Base-by-base conservation (phyloP, 2,113 vertebrate genomes). In the Carassius gibelio region DNA sequence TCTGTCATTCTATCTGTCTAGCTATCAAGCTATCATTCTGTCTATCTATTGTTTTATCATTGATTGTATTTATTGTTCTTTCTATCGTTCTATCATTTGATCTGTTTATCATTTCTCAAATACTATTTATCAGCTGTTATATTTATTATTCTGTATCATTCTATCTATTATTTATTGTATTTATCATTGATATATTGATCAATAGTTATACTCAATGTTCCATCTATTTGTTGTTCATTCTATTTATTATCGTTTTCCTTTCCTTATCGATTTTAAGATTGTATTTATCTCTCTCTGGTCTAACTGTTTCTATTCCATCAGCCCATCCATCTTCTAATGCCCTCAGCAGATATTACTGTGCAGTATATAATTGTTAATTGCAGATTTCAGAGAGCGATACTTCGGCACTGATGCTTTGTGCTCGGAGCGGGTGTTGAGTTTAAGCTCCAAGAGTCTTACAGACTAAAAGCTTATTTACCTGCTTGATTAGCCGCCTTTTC, bases 381-480 rank as follows among this genome's bases (percentile, higher is more conserved):
- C 75, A 78, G 83, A 36, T 14, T 38, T 77, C 26, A 42, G 45
- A 85, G 52, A 68, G 71, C 17, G 50, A 74, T 23, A 57, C 26
- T 71, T 23, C 30, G 17, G 42, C 17, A 17, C 64, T 19, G 50
- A 30, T 55, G 75, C 75, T 76, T 81, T 81, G 80, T 69, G 62
- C 62, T 81, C 17, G 0, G 62, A 69, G 80, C 80, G 17, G 26
- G 80, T 69, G 80, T 30, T 68, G 45, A 52, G 45, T 81, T 68
- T 81, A 68, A 81, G 80, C 80, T 81, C 45, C 1, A 26, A 81
- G 62, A 66, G 26, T 55, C 80, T 45, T 34, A 69, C 80, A 81
- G 80, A 66, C 45, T 81, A 81, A 81, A 81, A 81, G 80, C 80
- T 84, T 84, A 84, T 84, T 84, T 84, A 84, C 71, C 82, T 84